These are phyloP conservation scores for Samia ricini DNA, from an alignment of 1,140 invertebrate genomes.

Conservation along the genomic window DNA sequence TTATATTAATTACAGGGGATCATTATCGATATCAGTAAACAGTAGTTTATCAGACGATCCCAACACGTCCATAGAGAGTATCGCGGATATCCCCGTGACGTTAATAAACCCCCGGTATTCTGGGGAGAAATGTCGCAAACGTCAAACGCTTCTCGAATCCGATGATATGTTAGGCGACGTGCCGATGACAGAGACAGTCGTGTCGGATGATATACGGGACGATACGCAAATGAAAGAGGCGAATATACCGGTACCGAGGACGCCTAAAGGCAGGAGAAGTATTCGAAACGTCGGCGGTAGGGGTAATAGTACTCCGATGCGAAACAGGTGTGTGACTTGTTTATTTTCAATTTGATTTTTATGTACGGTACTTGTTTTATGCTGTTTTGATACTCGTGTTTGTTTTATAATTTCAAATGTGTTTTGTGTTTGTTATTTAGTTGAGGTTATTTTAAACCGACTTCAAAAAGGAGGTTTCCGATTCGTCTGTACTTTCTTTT, in stretches of 20 bases:
- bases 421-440: no score
- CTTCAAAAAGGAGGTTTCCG: no score
- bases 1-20: conserved; percentile 35
- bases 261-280: conserved; percentile 46
- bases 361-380: no score
- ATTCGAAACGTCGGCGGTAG: conserved; percentile 33
- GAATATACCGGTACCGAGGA: conserved; percentile 28
- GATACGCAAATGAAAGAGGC: conserved; percentile 12
- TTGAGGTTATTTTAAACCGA: no score
- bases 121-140: conserved; percentile 25
- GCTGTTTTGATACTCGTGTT: no score
- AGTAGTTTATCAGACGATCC: conserved; percentile 66
- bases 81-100: conserved; percentile 61
- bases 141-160: conserved; percentile 14
- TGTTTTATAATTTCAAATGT: no score
- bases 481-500: no score
- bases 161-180: background rate
- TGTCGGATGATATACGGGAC: conserved; percentile 10
- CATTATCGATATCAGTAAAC: conserved; percentile 60
- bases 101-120: conserved; percentile 58
- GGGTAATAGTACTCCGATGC: conserved; percentile 40
- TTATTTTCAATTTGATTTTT: background rate
- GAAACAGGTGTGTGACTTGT: conserved; percentile 35
- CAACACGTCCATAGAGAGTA: conserved; percentile 64
- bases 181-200: background rate